phyloP scores from a whole-genome alignment of 2,113 vertebrate species.

The Mellivora capensis region DNA sequence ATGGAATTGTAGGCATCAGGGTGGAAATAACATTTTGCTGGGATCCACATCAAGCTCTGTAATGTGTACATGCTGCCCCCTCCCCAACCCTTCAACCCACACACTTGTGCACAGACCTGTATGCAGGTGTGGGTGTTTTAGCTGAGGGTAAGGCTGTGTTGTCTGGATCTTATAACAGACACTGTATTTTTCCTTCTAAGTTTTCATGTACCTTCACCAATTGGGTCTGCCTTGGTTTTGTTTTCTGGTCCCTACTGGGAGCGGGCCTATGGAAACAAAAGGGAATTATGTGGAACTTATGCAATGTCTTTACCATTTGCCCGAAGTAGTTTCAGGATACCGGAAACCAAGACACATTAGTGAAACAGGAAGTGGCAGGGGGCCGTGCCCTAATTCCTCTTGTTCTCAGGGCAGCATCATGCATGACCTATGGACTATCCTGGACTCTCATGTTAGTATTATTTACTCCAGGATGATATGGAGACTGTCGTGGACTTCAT shows the following conservation, averaged over 20 bases:
- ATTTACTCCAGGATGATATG: not conserved
- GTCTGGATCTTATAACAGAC: not conserved
- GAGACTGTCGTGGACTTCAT: not conserved
- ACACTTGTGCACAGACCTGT: not conserved
- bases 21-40: not conserved
- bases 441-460: not conserved
- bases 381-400: not conserved
- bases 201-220: not conserved
- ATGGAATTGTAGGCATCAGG: not conserved
- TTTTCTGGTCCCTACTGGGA: not conserved
- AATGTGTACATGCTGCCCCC: rapidly evolving
- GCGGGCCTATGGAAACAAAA: not conserved
- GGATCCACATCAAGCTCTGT: not conserved
- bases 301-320: not conserved
- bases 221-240: not conserved
- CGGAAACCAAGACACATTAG: not conserved
- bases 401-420: not conserved
- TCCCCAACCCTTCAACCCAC: rapidly evolving
- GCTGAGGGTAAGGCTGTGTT: not conserved
- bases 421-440: not conserved
- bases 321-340: not conserved
- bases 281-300: not conserved
- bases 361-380: not conserved
- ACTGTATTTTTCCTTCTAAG: not conserved
- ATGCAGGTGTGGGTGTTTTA: not conserved